Evolutionary conservation across 2,113 vertebrate species (phyloP), one percentile per base, ranked within the genome.

Genomic region (Muntiacus reevesi): DNA sequence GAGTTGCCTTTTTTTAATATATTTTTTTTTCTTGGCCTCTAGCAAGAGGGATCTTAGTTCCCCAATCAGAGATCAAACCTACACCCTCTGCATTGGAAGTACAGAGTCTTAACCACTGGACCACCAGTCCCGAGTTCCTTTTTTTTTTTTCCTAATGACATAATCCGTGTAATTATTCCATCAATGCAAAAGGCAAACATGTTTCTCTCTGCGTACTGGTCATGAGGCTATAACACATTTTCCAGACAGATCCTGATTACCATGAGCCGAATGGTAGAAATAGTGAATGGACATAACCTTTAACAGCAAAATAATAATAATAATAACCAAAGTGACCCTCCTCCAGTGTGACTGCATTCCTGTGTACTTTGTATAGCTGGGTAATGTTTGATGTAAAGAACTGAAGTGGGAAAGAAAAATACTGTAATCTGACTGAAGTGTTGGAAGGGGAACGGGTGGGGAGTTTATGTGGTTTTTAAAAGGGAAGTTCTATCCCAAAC

Each of bases 381-480:
- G 50, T 50, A 33, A 84, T 2, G 17, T 50, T 57, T 64, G 47
- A 36, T 45, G 33, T 64, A 4, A 91, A 64, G 28, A 79, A 9
- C 47, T 7, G 1, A 33, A 82, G 27, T 17, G 33, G 52, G n/a
- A 59, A 83, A 95, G 16, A 50, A 78, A 88, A 91, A 57, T 10
- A 60, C 57, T 59, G 1, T 40, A 36, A 67, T 81, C 52, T 3
- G 45, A 59, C 83, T 5, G 19, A 95, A 85, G 57, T 52, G 30
- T 87, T 89, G 16, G 52, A 92, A 91, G 87, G 90, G 92, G 91
- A 95, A 84, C 0, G 47, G 84, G 83, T 15, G 91, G 97, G 89
- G 91, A 93, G 33, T 95, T 93, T 71, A 67, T 97, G 97, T 55
- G 97, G 96, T 97, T 98, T 98, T 88, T 50, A 86, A 98, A 97